Base-by-base conservation (phyloP, 2,888 invertebrate species). In the Bhutanitis thaidina region DNA sequence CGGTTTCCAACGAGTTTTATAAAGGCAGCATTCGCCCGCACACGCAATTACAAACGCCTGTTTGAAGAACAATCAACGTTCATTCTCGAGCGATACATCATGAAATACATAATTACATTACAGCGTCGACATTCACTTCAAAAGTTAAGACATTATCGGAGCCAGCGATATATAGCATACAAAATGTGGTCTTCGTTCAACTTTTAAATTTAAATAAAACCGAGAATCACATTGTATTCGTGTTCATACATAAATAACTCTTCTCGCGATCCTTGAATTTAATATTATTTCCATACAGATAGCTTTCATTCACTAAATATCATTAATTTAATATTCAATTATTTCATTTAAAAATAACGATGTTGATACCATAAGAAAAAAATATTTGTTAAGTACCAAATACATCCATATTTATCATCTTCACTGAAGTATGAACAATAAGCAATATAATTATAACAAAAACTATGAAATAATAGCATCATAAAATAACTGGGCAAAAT, bases 1-100 rank as follows among this genome's bases (percentile, higher is more conserved):
- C 83, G 85, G 87, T 84, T 85, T 74, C 76, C 83, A 79, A 81
- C 87, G 80, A 85, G 88, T 87, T 88, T 84, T 86, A 82, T 86
- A 85, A 86, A 85, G 80, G 83, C 81, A 77, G 79, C 79, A 80
- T 82, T 78, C 77, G 78, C 74, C 76, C 79, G 76, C 80, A 80
- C 87, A 82, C 78, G 84, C 88, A 87, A 87, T 88, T 87, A 87
- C 88, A 85, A 82, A 80, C 81, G 79, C 80, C 78, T 77, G 77
- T 78, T 78, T 80, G 82, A 77, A 73, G 76, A 76, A 76, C 80
- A 80, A 80, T 80, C 85, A 77, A 84, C 85, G 82, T 84, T 83
- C 81, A 84, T 81, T 67, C 68, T 64, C 66, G 66, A 61, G 59
- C 75, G 82, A 82, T 75, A 81, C 80, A 76, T 59, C 83, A 79